A percentile compares a stretch with the other conserved stretches of the same genome.
Evolutionary conservation across 2,113 vertebrate species (phyloP).

Genomic region (Neotragus moschatus): DNA sequence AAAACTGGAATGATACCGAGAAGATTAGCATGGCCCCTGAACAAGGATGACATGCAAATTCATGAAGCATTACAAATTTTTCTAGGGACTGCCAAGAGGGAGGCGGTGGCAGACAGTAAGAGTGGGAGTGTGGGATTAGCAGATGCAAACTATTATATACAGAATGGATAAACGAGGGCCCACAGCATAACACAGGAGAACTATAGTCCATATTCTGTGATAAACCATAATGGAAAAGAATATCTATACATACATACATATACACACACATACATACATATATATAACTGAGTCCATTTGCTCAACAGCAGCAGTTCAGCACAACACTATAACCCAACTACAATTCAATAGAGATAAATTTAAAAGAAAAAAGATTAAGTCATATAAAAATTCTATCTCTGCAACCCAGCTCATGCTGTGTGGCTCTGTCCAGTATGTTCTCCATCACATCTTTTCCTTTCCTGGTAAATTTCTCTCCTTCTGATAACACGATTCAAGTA

Average conservation of each 20-base stretch:
- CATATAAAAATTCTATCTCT: background rate
- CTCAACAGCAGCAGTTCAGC: background rate
- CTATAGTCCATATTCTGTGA: background rate
- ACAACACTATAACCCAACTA: background rate
- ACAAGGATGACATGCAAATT: background rate
- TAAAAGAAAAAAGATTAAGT: background rate
- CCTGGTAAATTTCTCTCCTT: background rate
- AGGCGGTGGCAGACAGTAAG: background rate
- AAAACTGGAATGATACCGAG: background rate
- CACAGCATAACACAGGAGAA: background rate
- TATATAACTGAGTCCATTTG: background rate
- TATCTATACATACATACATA: background rate
- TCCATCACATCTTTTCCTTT: background rate
- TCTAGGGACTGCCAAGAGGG: background rate
- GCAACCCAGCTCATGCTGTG: background rate
- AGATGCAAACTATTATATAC: background rate
- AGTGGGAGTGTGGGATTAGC: background rate
- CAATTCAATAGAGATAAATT: background rate
- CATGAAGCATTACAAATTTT: background rate
- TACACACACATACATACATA: fast-evolving
- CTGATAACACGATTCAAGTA: background rate
- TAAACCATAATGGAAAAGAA: background rate
- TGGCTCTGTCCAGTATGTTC: background rate
- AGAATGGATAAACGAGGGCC: background rate
- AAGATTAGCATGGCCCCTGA: background rate